Evolutionary conservation across 2,888 invertebrate species (phyloP), one percentile per base, ranked within the genome.

Genomic region (Nyleta sp.): DNA sequence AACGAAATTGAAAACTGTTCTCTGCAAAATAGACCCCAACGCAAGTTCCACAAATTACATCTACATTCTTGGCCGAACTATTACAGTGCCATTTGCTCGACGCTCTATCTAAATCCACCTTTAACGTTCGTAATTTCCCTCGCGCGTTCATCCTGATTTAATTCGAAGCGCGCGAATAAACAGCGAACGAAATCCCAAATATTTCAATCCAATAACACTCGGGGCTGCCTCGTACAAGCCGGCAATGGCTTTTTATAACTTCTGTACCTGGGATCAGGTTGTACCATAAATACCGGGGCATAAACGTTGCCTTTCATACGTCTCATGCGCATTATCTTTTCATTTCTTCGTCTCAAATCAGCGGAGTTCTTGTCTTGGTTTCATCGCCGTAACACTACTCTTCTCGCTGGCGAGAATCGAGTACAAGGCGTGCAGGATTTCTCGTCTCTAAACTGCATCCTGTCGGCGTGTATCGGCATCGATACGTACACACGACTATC

Each of bases 371-470:
- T 70, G 68, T 71, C 78, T 70, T 42, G 40, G 70, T 67, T 74
- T 68, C 50, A 64, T 46, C 62, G 64, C 42, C 46, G 78, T 59
- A 71, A 71, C 72, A 71, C 70, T 50, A 55, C 73, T 77, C 81
- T 73, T 68, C 60, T 46, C 46, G 59, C 59, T 64, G 67, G 68
- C 53, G 40, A 55, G 77, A 74, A 74, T 74, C 65, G 67, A 72
- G 75, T 77, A 77, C 77, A 78, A 77, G 79, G 76, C 76, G 71
- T 67, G 60, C 75, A 73, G 72, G 65, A 77, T 78, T 78, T 60
- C 76, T 76, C 64, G 72, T 73, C 73, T 78, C 72, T 74, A 78
- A 81, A 80, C 80, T 72, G 80, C 78, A 78, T 81, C 81, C 80
- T 67, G 78, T 80, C 73, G 33, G 57, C 73, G 42, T 70, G 70